Percentiles rank a stretch among this genome's conserved stretches.
Evolutionary conservation across 2,797 vertebrate species (phyloP).

Genomic region (Trematomus bernacchii): DNA sequence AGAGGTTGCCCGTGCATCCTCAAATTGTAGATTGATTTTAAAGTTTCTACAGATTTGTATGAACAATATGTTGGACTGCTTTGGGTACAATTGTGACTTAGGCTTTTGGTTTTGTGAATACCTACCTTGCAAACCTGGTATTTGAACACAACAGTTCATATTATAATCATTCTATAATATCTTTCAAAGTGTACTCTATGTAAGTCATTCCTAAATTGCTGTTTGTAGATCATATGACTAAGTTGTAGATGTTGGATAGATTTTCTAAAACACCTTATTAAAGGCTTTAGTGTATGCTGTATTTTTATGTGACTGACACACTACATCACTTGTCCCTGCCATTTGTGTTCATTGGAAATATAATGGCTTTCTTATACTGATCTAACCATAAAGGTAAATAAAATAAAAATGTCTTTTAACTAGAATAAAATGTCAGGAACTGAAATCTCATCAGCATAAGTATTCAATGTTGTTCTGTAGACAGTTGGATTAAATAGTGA

Average conservation of each 20-base stretch:
- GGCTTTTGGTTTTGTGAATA: background rate
- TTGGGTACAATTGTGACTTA: background rate
- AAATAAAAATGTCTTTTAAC: background rate
- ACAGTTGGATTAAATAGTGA: too few species aligned
- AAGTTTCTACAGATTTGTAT: conserved; percentile 4
- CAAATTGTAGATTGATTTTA: background rate
- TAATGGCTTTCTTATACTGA: background rate
- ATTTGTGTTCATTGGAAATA: conserved; percentile 24
- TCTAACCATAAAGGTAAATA: background rate
- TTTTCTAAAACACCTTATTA: background rate
- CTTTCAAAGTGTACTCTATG: background rate
- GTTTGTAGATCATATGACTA: background rate
- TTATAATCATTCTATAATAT: background rate
- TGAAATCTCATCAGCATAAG: too few species aligned
- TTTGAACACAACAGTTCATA: background rate
- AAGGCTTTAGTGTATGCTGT: background rate
- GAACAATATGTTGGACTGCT: background rate
- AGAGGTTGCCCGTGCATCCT: background rate
- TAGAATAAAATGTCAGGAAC: too few species aligned
- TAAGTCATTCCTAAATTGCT: background rate
- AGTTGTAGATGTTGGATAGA: background rate
- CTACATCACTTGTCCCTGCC: background rate
- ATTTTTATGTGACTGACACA: background rate
- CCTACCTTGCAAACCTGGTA: background rate
- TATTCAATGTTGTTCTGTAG: too few species aligned